A percentile compares a stretch with the other conserved stretches of the same genome.
phyloP scores from a whole-genome alignment of 2,888 invertebrate species.

The Melipona beecheii region DNA sequence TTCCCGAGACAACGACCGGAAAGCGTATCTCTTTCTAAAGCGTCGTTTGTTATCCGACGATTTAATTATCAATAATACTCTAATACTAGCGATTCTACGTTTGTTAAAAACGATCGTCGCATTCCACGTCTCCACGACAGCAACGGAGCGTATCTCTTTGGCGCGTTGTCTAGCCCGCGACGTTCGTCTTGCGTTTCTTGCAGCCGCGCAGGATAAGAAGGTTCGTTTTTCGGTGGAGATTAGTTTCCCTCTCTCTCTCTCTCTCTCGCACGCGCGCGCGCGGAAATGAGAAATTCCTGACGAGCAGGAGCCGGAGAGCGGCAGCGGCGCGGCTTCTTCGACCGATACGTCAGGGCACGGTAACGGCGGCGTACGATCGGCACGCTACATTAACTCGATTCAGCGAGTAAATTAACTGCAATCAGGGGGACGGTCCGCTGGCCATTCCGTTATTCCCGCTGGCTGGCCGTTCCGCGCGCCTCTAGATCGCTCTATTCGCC shows the following conservation, averaged over 20 bases:
- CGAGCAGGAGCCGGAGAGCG: conserved; percentile 24
- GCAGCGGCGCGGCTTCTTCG: conserved; percentile 38
- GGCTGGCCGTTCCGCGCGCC: conserved; percentile 57
- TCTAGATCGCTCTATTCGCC: conserved; percentile 67
- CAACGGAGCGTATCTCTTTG: conserved; percentile 7
- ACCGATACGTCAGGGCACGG: conserved; percentile 64
- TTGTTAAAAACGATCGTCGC: neutral
- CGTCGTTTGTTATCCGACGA: no score
- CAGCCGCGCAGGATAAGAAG: neutral
- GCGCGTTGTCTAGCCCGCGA: conserved; percentile 5
- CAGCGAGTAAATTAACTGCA: conserved; percentile 83
- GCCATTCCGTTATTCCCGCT: conserved; percentile 77
- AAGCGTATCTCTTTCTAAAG: no score
- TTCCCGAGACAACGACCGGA: no score
- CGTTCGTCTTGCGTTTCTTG: conserved; percentile 49
- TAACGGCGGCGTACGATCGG: conserved; percentile 72
- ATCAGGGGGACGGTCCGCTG: conserved; percentile 80
- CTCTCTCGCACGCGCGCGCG: neutral
- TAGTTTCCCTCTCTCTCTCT: conserved; percentile 34
- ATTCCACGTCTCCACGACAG: neutral
- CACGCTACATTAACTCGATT: conserved; percentile 84
- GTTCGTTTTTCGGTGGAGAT: conserved; percentile 50
- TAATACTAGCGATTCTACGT: neutral
- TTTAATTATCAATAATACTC: neutral
- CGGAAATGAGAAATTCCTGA: conserved; percentile 61